Evolutionary conservation across 2,888 invertebrate genomes (phyloP), one percentile per base, ranked within the genome.

Genomic region (Stomorhina lunata): DNA sequence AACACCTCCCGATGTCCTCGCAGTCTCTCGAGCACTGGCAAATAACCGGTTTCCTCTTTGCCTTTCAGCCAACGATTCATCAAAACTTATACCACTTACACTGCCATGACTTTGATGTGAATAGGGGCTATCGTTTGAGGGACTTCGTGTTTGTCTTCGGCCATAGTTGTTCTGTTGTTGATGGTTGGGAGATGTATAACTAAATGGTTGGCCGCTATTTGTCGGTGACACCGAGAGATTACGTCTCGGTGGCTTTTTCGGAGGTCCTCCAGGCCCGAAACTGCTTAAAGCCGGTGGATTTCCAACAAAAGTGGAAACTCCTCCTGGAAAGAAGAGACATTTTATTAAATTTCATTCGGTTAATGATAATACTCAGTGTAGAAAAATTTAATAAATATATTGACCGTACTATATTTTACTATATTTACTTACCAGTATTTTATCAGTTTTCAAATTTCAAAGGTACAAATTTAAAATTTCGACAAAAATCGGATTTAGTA

Each of bases 141-240:
- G 84, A 55, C 86, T 85, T 9, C 84, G 80, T 32, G 85, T 83
- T 34, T 84, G 85, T 6, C 80, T 75, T 10, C 83, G 71, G 4
- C 55, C 40, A 20, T 84, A 27, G 25, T 85, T 85, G 0, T 84
- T 83, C 20, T 84, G 84, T 1, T 85, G 85, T n/a, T 84, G 81
- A 80, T 89, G 88, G 32, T 85, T 86, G 27, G 88, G 87, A 7
- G 89, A 89, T 40, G 86, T 88, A 75, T 88, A 88, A 75, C 86
- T 86, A 48, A 89, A 89, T 48, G 85, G 83, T 71, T 88, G 89
- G 1, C 87, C 88, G 0, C 93, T 90, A 88, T 96, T 96, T 29
- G 96, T 97, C 25, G 97, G 97, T 17, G 96, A 96, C 80, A 96
- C 95, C 12, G 96, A 96, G 72, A 97, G 93, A 91, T 96, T 96